These are phyloP conservation scores for Gastracanthus pulcherrimus DNA, from an alignment of 2,888 invertebrate genomes.

Conservation along the genomic window DNA sequence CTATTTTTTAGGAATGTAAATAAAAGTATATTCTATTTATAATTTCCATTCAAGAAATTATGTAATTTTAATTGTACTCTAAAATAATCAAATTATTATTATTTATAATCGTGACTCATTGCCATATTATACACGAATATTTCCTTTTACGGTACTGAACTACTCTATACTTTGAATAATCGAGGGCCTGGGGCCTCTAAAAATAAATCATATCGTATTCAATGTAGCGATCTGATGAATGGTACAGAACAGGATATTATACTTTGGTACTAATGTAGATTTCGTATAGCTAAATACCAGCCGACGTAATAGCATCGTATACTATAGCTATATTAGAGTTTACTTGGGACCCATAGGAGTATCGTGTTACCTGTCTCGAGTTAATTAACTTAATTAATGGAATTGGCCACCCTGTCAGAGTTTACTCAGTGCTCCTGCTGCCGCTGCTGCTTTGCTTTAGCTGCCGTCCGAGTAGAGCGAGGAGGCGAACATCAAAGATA, in stretches of 20 bases:
- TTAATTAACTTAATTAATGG: slow-evolving; percentile 74
- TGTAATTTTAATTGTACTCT: too few relatives aligned
- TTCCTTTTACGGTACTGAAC: too few relatives aligned
- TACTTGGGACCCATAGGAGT: slow-evolving; percentile 65
- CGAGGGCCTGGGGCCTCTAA: too few relatives aligned
- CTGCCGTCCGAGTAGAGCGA: slow-evolving; percentile 44
- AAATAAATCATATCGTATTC: not conserved
- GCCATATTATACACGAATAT: too few relatives aligned
- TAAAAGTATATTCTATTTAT: too few relatives aligned
- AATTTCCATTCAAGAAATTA: too few relatives aligned
- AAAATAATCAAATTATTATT: too few relatives aligned
- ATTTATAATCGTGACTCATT: too few relatives aligned
- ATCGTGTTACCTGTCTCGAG: slow-evolving; percentile 69
- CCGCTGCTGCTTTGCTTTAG: not conserved
- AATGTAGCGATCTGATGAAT: not conserved
- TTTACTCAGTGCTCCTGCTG: slow-evolving; percentile 61
- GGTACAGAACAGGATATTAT: not conserved
- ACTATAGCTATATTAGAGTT: slow-evolving; percentile 62
- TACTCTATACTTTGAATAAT: too few relatives aligned
- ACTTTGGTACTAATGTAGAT: slow-evolving; percentile 8
- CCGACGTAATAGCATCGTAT: not conserved
- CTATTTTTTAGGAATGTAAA: too few relatives aligned
- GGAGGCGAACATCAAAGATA: slow-evolving; percentile 70
- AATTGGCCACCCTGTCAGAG: slow-evolving; percentile 68
- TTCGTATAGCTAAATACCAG: slow-evolving; percentile 8